phyloP scores from a whole-genome alignment of 1,140 invertebrate species.

The Hesperophylax magnus region DNA sequence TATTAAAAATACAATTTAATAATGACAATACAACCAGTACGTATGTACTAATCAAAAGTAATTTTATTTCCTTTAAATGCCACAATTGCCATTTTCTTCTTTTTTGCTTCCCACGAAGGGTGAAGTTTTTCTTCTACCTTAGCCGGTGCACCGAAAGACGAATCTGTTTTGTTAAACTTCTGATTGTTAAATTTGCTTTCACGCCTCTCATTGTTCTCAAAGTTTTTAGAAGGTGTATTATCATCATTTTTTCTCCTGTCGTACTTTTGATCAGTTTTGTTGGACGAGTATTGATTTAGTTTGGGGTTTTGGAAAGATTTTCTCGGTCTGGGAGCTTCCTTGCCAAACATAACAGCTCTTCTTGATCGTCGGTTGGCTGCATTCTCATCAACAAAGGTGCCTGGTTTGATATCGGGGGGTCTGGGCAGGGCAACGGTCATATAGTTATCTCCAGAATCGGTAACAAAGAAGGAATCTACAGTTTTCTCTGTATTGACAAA shows the following conservation, averaged over 20 bases:
- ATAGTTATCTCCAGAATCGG: slow-evolving; percentile 71
- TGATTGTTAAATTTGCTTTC: slow-evolving; percentile 4
- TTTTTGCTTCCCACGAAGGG: slow-evolving; percentile 76
- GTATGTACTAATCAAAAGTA: slow-evolving; percentile 60
- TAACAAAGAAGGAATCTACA: slow-evolving; percentile 74
- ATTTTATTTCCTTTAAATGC: slow-evolving; percentile 65
- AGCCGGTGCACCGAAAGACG: not conserved
- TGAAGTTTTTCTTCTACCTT: slow-evolving; percentile 67
- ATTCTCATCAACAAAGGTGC: not conserved
- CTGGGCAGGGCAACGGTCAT: slow-evolving; percentile 70
- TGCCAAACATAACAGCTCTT: slow-evolving; percentile 67
- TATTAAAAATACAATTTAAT: no score
- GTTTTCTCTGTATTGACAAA: slow-evolving; percentile 54
- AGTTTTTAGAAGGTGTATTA: slow-evolving; percentile 36
- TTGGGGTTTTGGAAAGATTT: slow-evolving; percentile 26
- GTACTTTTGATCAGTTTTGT: slow-evolving; percentile 3
- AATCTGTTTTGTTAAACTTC: slow-evolving; percentile 3
- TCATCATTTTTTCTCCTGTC: slow-evolving; percentile 51
- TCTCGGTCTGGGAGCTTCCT: slow-evolving; percentile 60
- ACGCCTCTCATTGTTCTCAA: slow-evolving; percentile 4
- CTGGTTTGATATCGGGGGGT: slow-evolving; percentile 52
- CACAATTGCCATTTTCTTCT: slow-evolving; percentile 65
- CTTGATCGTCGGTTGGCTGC: slow-evolving; percentile 62
- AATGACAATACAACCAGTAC: not conserved
- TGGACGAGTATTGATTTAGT: slow-evolving; percentile 4